Conservation (phyloP, 2,888 invertebrate species). For the Epiblema foenella region DNA sequence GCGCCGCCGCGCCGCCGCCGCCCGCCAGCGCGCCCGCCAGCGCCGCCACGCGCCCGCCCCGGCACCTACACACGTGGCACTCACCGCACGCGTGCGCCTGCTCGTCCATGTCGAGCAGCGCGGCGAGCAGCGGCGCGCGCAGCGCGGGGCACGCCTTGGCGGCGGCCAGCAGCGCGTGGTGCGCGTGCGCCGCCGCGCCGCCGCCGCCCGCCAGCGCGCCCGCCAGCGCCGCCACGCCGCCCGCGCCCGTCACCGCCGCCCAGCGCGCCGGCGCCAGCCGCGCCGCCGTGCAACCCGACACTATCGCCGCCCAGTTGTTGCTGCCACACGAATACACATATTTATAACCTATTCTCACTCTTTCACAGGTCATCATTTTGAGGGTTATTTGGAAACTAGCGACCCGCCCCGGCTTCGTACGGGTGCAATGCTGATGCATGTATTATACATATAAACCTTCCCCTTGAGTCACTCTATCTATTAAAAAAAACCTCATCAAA, state of each 20-base stretch:
- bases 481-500: too few relatives aligned
- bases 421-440: too few relatives aligned
- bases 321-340: conserved; percentile 66
- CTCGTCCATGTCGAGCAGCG: conserved; percentile 70
- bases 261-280: conserved; percentile 59
- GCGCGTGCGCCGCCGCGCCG: conserved; percentile 55
- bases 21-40: too few relatives aligned
- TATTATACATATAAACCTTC: too few relatives aligned
- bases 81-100: conserved; percentile 50
- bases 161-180: conserved; percentile 50
- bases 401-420: too few relatives aligned
- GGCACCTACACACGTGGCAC: too few relatives aligned
- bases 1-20: too few relatives aligned
- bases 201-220: conserved; percentile 58
- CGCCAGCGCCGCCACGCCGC: conserved; percentile 70
- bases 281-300: conserved; percentile 90
- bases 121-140: conserved; percentile 54
- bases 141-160: conserved; percentile 47
- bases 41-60: too few relatives aligned
- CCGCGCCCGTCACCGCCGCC: conserved; percentile 59
- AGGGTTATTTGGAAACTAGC: too few relatives aligned
- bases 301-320: conserved; percentile 93
- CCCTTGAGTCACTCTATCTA: too few relatives aligned
- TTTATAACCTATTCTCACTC: too few relatives aligned
- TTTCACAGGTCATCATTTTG: too few relatives aligned